Conservation (phyloP, 1,140 invertebrate species). For the Elymnias hypermnestra region DNA sequence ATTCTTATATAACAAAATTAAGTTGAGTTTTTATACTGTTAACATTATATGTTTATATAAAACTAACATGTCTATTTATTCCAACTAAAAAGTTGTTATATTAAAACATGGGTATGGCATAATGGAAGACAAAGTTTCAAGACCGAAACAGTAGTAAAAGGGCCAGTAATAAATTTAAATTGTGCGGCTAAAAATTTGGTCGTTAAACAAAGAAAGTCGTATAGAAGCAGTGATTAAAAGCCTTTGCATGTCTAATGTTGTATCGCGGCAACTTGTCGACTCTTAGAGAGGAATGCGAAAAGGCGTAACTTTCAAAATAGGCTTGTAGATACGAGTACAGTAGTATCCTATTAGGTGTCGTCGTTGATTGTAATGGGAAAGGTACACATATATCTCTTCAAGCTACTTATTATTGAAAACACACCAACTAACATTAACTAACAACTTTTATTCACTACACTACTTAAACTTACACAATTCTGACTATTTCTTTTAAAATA, state of each 20-base stretch:
- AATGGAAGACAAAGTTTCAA: not conserved
- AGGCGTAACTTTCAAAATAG: slow-evolving; percentile 32
- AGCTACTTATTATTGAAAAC: too few relatives aligned
- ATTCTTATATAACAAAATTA: too few relatives aligned
- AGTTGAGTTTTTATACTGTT: too few relatives aligned
- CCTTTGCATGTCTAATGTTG: slow-evolving; percentile 32
- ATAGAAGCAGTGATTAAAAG: slow-evolving; percentile 19
- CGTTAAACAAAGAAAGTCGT: slow-evolving; percentile 11
- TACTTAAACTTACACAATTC: too few relatives aligned
- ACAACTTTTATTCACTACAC: too few relatives aligned
- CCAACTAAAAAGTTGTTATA: too few relatives aligned
- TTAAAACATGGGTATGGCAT: not conserved
- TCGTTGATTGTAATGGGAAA: not conserved
- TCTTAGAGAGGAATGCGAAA: slow-evolving; percentile 27
- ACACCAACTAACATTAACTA: too few relatives aligned
- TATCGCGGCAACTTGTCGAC: slow-evolving; percentile 28
- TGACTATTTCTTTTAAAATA: too few relatives aligned
- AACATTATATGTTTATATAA: too few relatives aligned
- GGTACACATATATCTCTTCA: not conserved
- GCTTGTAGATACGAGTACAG: slow-evolving; percentile 19
- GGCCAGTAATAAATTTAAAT: slow-evolving; percentile 12
- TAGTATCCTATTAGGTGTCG: slow-evolving; percentile 20
- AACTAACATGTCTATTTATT: too few relatives aligned
- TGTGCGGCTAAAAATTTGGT: slow-evolving; percentile 9
- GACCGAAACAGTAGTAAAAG: slow-evolving; percentile 1